Base-by-base conservation (phyloP, 2,797 vertebrate species). In the Otus scops region DNA sequence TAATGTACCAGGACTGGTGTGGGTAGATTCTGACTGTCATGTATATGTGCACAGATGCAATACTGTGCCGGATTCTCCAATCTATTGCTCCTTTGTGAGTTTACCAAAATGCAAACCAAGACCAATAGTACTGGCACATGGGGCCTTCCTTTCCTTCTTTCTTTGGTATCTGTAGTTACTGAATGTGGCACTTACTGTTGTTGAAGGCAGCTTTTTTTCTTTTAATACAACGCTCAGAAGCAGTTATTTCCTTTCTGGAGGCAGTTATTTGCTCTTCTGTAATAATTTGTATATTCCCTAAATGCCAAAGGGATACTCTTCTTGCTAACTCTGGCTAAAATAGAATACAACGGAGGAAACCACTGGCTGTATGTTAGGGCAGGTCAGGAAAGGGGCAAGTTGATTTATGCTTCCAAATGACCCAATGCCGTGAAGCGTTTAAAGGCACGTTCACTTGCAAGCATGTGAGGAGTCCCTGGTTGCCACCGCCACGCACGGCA, bases 331-430 rank as follows among this genome's bases (percentile, higher is more conserved):
- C 51, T 38, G 74, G 48, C 41, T 94, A 87, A 94, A 92, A 75
- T 54, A 80, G 88, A 95, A 88, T 11, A 15, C 7, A 83, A 70
- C 1, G 0, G 88, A 89, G 56, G 68, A 92, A 93, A 75, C 41
- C 48, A 32, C 64, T 43, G 71, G 38, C 78, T 82, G 38, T 71
- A 43, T 23, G 60, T 85, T 80, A 48, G 71, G 83, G 84, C 81
- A 88, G 94, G 96, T 94, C 94, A 96, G 57, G 64, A 78, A 88
- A 78, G 90, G 90, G 92, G 78, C 92, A 96, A 39, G 60, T 61
- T 91, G 94, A 95, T 95, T 97, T 95, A 92, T 94, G 92, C 61
- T 85, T 89, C 71, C 48, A 48, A 56, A 73, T 57, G 80, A 92
- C 90, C 85, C 86, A 32, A n/a, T 85, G 79, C 89, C 82, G 69